Percentiles rank a stretch among this genome's conserved stretches.
These are phyloP conservation scores for Notocelia uddmanniana DNA, from an alignment of 2,888 invertebrate genomes.

Conservation along the genomic window DNA sequence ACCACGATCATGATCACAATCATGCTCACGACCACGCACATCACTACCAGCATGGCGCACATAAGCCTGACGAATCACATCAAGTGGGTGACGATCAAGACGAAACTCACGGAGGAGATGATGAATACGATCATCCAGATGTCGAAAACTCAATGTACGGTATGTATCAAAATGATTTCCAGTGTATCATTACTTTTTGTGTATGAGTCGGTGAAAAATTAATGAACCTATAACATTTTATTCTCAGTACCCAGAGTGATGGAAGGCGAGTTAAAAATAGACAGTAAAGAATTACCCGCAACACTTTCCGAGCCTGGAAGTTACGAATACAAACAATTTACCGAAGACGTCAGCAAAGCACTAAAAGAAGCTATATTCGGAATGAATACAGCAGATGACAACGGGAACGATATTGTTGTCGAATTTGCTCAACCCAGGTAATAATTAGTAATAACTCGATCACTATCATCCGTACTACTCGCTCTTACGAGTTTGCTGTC, in stretches of 20 bases:
- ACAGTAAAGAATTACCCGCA: constrained; percentile 87
- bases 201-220: not conserved
- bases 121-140: constrained; percentile 55
- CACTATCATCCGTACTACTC: constrained; percentile 12
- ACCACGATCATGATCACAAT: too few relatives aligned
- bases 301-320: constrained; percentile 87
- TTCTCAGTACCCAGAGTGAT: constrained; percentile 88
- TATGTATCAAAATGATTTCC: constrained; percentile 53
- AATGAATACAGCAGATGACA: constrained; percentile 78
- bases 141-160: constrained; percentile 84
- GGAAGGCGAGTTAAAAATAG: constrained; percentile 89
- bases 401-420: constrained; percentile 84
- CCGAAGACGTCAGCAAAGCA: constrained; percentile 85
- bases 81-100: constrained; percentile 43
- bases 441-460: constrained; percentile 42
- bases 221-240: constrained; percentile 16
- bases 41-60: constrained; percentile 49
- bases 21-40: constrained; percentile 54
- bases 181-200: not conserved
- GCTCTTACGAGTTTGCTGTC: not conserved
- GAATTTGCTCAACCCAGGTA: constrained; percentile 88
- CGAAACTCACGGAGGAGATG: constrained; percentile 57
- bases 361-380: constrained; percentile 86
- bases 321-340: constrained; percentile 86
- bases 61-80: constrained; percentile 53